These are phyloP conservation scores for Exaiptasia diaphana DNA, from an alignment of 64 coral and sea anemone species.

Conservation along the genomic window DNA sequence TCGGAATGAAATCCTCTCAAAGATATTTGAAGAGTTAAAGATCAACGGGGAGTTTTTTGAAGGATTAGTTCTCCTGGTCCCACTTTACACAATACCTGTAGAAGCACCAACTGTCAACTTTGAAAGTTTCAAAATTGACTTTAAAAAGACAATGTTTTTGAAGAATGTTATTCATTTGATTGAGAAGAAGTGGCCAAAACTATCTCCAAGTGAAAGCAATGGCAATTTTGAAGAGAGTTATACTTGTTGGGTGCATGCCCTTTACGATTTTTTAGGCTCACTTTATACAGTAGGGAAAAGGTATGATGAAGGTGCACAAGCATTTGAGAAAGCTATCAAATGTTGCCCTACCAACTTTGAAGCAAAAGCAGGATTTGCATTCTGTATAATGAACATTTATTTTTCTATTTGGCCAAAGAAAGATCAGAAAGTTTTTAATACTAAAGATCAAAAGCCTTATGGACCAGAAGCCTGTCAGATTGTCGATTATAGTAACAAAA, in stretches of 20 bases:
- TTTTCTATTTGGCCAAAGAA: background rate
- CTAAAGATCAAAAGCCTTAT: background rate
- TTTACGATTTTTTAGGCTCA: constrained; percentile 26
- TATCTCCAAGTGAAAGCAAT: background rate
- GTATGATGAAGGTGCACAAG: constrained; percentile 13
- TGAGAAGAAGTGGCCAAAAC: constrained; percentile 48
- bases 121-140: constrained; percentile 16
- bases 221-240: constrained; percentile 41
- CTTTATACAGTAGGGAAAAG: constrained; percentile 1
- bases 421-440: background rate
- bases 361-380: constrained; percentile 54
- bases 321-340: constrained; percentile 40
- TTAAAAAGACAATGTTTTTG: background rate
- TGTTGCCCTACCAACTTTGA: constrained; percentile 49
- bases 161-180: constrained; percentile 70
- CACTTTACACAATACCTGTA: background rate
- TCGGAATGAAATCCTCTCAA: too few species aligned
- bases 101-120: background rate
- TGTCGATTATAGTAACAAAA: background rate
- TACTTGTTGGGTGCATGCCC: constrained; percentile 61
- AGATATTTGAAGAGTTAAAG: background rate
- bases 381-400: constrained; percentile 25
- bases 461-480: background rate
- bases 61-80: background rate
- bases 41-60: background rate